A percentile compares a stretch with the other conserved stretches of the same genome.
These are phyloP conservation scores for Ptyas mucosa DNA, from an alignment of 2,113 vertebrate genomes.

Conservation along the genomic window DNA sequence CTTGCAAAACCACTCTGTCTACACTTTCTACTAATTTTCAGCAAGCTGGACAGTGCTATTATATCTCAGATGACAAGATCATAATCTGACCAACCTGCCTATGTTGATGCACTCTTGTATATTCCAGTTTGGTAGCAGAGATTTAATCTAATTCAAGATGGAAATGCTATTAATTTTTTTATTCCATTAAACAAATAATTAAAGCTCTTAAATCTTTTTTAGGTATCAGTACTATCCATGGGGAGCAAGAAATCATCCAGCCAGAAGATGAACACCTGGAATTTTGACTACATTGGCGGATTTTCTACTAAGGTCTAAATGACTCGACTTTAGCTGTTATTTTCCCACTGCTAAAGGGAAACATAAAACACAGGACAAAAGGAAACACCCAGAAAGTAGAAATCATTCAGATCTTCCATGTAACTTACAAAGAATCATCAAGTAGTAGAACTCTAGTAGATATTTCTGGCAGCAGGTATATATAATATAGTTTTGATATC, in stretches of 20 bases:
- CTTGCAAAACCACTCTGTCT: background rate
- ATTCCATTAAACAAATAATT: constrained; percentile 1
- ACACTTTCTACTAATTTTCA: background rate
- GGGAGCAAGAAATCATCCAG: constrained; percentile 47
- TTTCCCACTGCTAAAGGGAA: constrained; percentile 22
- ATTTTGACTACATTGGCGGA: constrained; percentile 26
- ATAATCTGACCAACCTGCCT: background rate
- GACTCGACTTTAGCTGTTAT: constrained; percentile 33
- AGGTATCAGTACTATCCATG: constrained; percentile 54
- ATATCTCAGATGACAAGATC: background rate
- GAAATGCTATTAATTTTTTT: constrained; percentile 16
- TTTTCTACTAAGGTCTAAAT: constrained; percentile 40
- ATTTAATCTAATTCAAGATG: background rate
- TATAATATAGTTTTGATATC: background rate
- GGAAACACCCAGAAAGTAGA: constrained; percentile 1
- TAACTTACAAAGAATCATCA: background rate
- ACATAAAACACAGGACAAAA: background rate
- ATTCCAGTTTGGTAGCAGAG: background rate
- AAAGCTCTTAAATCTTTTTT: background rate
- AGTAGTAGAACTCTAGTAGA: background rate
- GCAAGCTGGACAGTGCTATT: background rate
- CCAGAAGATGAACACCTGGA: constrained; percentile 49
- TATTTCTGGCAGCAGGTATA: background rate
- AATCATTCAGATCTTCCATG: background rate
- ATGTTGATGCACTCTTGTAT: background rate